Base-by-base conservation (phyloP, 2,797 vertebrate species). In the Apodemus agrarius region DNA sequence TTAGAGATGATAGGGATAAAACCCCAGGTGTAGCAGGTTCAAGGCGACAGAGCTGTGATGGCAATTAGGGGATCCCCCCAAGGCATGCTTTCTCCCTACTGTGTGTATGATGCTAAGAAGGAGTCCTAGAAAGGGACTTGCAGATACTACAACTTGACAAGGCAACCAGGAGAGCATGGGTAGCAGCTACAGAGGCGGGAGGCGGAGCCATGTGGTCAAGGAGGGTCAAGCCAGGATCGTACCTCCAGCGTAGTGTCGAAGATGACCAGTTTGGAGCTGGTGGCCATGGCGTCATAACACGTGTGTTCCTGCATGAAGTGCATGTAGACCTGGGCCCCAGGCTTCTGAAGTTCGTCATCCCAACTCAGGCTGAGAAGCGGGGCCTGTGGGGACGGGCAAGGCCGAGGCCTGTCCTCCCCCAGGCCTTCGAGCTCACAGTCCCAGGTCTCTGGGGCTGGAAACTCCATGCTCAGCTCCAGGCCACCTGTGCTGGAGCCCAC, bases 261-360 rank as follows among this genome's bases (percentile, higher is more conserved):
- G 95, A 99, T 98, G 6, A 99, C 99, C 4, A 99, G 99, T 97
- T 99, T 99, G 98, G 99, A 99, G 98, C 99, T 99, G 97, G 99
- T 99, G 5, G 99, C 99, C 96, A 99, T 98, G 90, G 99, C 99
- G 0, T 99, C 99, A 0, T 99, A 99, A 98, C 99, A 99, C 97
- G 98, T 98, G 98, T 99, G 99, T 92, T 97, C 99, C 98, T 99
- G 99, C 99, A 99, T 99, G 98, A 99, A 99, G 97, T 99, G 99
- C 98, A 99, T 99, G 97, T 99, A 99, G 79, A 99, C 98, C 75
- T 99, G 99, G 0, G 98, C 97, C 22, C 99, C 99, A 0, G 98
- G 98, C 85, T 21, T 98, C 96, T 97, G 98, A 75, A 99, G 97
- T 21, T 98, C 98, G 0, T 81, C 97, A 0, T 98, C 98, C 1